Evolutionary conservation across 1,140 invertebrate species (phyloP).

Genomic region (Drosophila neocordata): DNA sequence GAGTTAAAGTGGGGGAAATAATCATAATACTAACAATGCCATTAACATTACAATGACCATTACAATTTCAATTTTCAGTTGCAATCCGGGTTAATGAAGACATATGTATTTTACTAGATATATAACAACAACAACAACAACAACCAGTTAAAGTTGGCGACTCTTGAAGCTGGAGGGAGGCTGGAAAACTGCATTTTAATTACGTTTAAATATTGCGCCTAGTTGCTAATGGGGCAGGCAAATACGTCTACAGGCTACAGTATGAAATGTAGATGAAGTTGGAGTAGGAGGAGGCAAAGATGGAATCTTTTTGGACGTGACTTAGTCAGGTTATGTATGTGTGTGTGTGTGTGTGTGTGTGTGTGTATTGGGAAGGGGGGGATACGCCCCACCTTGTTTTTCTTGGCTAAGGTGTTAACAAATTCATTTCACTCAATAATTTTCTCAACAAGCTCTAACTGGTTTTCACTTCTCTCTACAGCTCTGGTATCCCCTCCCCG

Average conservation of each 20-base stretch:
- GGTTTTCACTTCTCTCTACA: constrained; percentile 66
- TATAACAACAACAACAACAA: neutral
- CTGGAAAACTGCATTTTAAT: constrained; percentile 51
- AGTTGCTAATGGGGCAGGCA: constrained; percentile 59
- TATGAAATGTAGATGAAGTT: too few relatives aligned
- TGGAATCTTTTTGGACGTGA: constrained; percentile 42
- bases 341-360: constrained; percentile 40
- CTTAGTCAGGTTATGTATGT: constrained; percentile 51
- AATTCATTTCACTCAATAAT: constrained; percentile 79
- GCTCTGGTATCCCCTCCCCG: too few relatives aligned
- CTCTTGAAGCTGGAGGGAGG: neutral
- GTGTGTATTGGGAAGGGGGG: constrained; percentile 26
- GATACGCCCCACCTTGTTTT: constrained; percentile 51
- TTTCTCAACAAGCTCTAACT: constrained; percentile 64
- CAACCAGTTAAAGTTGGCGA: constrained; percentile 1
- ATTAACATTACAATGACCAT: constrained; percentile 60
- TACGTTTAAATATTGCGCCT: constrained; percentile 67
- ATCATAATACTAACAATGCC: constrained; percentile 71
- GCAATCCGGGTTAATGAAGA: constrained; percentile 62
- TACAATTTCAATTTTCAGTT: constrained; percentile 47
- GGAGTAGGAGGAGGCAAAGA: neutral
- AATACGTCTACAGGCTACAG: constrained; percentile 50
- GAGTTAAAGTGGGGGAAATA: constrained; percentile 32
- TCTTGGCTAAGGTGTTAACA: constrained; percentile 70
- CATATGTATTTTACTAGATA: constrained; percentile 24